Evolutionary conservation across 2,888 invertebrate genomes (phyloP), one percentile per base, ranked within the genome.

Genomic region (Archips xylosteana): DNA sequence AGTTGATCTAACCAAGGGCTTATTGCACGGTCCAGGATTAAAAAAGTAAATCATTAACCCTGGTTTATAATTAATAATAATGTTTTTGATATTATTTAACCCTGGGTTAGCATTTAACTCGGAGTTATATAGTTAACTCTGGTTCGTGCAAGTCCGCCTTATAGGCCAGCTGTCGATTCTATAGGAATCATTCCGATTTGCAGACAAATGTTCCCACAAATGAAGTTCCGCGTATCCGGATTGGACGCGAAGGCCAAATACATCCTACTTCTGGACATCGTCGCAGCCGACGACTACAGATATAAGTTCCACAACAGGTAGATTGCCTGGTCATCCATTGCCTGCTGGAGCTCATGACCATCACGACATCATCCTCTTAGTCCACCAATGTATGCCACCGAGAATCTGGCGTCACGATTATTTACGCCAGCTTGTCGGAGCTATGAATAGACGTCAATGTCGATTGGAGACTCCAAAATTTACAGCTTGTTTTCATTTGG

Each of bases 151-250:
- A 23, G 23, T 23, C 23, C 23, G 23, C 8, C 23, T 54, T 12
- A 23, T 6, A 36, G 36, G 34, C 13, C 13, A 32, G 3, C 13
- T 32, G 70, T 67, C 47, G 34, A 64, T 51, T 65, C 64, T 70
- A 74, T 57, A 74, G 68, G 69, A 70, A 42, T 39, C 78, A 85
- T 88, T 90, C 84, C 84, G 77, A 85, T 89, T 96, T 97, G 78
- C 97, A 99, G 99, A 96, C 98, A 99, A 96, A 99, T 99, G 98
- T 99, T 99, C 95, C 99, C 99, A 87, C 99, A 99, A 95, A 99
- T 98, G 97, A 99, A 99, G 96, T 99, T 99, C 95, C 97, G 99
- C 90, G 98, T 99, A 86, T 98, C 98, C 89, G 99, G 99, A 85
- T 95, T 99, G 95, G 99, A 99, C 96, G 97, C 99, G 92, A 98